Evolutionary conservation across 1,140 invertebrate genomes (phyloP), one percentile per base, ranked within the genome.

Genomic region (Anastatus disparis): DNA sequence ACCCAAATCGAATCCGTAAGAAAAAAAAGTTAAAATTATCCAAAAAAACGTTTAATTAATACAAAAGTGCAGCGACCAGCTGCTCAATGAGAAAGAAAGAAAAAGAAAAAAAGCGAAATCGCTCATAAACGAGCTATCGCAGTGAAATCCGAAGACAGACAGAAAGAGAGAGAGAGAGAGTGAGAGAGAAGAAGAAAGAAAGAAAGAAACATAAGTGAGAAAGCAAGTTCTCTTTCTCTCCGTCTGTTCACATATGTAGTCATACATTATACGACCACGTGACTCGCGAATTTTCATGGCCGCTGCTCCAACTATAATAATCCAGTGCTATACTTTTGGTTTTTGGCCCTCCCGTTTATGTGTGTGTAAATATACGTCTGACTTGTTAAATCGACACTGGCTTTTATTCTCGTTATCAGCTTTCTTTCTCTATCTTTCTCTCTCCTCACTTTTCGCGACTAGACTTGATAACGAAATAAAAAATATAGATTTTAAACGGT

Each of bases 191-290:
- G n/a, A n/a, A n/a, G n/a, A n/a, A n/a, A n/a, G n/a, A n/a, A n/a
- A n/a, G n/a, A n/a, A n/a, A n/a, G n/a, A n/a, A n/a, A n/a, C n/a
- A n/a, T n/a, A n/a, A n/a, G n/a, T n/a, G n/a, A n/a, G n/a, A n/a
- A n/a, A n/a, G n/a, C n/a, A n/a, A n/a, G n/a, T n/a, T n/a, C n/a
- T n/a, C 12, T 52, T 24, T 52, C 22, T 52, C 48, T 52, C 13
- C 31, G 31, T 35, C 17, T 24, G 38, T 62, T 42, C 48, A 66
- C 24, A 50, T 13, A 71, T 65, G 64, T 62, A 50, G 40, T 58
- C 20, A 50, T 15, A 71, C 58, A 56, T 70, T 62, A 67, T 70
- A 48, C 66, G 67, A 72, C 71, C 74, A 73, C 74, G 76, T 76
- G 76, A 74, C 71, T 67, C 53, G 72, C n/a, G 62, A 67, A 65